phyloP scores from a whole-genome alignment of 1,140 invertebrate species.

The Drosophila lacertosa region DNA sequence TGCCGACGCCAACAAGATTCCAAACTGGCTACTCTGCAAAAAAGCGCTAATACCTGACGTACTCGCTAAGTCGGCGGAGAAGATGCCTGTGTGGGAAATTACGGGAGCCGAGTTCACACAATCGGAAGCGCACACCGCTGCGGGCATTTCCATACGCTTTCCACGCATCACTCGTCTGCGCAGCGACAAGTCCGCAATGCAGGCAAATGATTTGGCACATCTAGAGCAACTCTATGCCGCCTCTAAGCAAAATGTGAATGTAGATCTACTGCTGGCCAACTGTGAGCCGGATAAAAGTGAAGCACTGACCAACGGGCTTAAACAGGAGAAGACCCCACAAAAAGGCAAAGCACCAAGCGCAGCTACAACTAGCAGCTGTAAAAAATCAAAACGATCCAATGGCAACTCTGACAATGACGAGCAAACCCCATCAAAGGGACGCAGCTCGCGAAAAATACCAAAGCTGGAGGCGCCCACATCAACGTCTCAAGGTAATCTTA shows the following conservation, averaged over 20 bases:
- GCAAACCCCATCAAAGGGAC: not conserved
- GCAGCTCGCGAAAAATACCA: constrained; percentile 28
- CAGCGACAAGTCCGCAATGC: constrained; percentile 93
- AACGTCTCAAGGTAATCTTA: constrained; percentile 29
- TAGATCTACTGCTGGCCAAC: constrained; percentile 85
- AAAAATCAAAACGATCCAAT: constrained; percentile 41
- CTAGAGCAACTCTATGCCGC: constrained; percentile 87
- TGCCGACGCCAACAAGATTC: constrained; percentile 89
- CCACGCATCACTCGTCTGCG: constrained; percentile 93
- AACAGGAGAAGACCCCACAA: constrained; percentile 50
- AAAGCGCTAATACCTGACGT: constrained; percentile 95
- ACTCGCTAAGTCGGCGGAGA: constrained; percentile 92
- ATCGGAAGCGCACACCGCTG: constrained; percentile 93
- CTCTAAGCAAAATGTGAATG: constrained; percentile 89
- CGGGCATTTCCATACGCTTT: constrained; percentile 96
- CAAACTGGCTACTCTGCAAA: constrained; percentile 92
- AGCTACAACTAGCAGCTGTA: constrained; percentile 22
- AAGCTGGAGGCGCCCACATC: constrained; percentile 23
- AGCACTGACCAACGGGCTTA: constrained; percentile 16
- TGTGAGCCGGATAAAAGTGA: constrained; percentile 38
- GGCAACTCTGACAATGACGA: constrained; percentile 34
- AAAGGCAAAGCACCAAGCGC: constrained; percentile 21
- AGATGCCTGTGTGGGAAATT: constrained; percentile 96
- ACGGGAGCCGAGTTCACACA: constrained; percentile 96
- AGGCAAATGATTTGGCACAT: constrained; percentile 91